Evolutionary conservation across 2,888 invertebrate genomes (phyloP).

Genomic region (Escarpia spicata): DNA sequence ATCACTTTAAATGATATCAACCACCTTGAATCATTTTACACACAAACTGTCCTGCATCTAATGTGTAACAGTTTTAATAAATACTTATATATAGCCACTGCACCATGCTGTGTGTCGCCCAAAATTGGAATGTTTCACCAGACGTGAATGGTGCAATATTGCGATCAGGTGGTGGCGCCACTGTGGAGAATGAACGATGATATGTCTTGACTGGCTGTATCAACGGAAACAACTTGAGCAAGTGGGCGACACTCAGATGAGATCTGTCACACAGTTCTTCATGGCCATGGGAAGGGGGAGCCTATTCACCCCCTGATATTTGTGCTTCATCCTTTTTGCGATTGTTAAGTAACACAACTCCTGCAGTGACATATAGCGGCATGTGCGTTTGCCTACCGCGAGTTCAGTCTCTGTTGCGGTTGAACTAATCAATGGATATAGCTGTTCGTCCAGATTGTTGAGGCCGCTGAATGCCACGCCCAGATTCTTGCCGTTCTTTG

Average conservation of each 20-base stretch:
- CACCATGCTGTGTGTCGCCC: background rate
- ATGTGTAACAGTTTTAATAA: background rate
- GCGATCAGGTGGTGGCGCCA: background rate
- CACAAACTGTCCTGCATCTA: background rate
- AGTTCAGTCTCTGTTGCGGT: constrained; percentile 53
- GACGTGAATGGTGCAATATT: background rate
- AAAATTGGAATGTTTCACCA: background rate
- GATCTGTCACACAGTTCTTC: constrained; percentile 37
- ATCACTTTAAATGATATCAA: background rate
- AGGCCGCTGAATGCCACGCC: constrained; percentile 52
- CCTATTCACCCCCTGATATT: constrained; percentile 41
- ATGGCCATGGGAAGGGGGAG: constrained; percentile 51
- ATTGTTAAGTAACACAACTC: constrained; percentile 49
- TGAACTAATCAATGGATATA: constrained; percentile 55
- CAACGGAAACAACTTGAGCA: background rate
- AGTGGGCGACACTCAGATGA: constrained; percentile 14
- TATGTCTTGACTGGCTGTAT: background rate
- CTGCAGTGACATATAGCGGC: constrained; percentile 48
- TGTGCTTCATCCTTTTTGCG: constrained; percentile 39
- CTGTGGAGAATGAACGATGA: constrained; percentile 10
- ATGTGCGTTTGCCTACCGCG: constrained; percentile 46
- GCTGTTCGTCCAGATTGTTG: constrained; percentile 34
- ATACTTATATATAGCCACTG: background rate
- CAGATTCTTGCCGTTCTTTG: constrained; percentile 48
- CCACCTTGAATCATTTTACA: background rate